These are phyloP conservation scores for Ligdia adustata DNA, from an alignment of 2,888 invertebrate genomes.

Conservation along the genomic window DNA sequence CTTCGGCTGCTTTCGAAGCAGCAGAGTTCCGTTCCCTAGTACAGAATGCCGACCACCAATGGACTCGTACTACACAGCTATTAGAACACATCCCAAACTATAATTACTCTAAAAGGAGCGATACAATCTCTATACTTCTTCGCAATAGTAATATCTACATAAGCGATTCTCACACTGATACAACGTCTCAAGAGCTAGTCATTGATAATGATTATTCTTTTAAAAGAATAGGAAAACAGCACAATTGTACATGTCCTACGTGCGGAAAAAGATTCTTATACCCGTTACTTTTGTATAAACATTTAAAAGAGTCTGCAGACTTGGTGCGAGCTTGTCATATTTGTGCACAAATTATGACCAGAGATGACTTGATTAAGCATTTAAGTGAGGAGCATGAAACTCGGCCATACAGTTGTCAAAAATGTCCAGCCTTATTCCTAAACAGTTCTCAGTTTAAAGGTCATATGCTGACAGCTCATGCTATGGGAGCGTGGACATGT, in stretches of 20 bases:
- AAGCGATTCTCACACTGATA: conserved; percentile 34
- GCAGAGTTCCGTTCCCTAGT: conserved; percentile 62
- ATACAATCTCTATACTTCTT: conserved; percentile 49
- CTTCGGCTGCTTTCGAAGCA: conserved; percentile 53
- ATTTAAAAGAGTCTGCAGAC: conserved; percentile 65
- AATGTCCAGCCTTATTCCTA: conserved; percentile 59
- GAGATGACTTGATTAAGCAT: conserved; percentile 58
- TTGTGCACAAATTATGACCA: conserved; percentile 61
- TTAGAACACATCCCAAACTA: conserved; percentile 48
- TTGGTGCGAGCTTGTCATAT: conserved; percentile 62
- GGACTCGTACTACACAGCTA: conserved; percentile 55
- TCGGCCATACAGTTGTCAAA: conserved; percentile 57
- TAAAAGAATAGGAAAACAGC: conserved; percentile 34
- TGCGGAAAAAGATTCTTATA: conserved; percentile 61
- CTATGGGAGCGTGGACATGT: conserved; percentile 54
- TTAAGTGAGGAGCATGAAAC: conserved; percentile 47
- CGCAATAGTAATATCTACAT: conserved; percentile 48
- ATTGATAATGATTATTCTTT: conserved; percentile 10
- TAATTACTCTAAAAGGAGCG: conserved; percentile 17
- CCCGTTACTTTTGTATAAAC: conserved; percentile 55
- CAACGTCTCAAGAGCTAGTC: conserved; percentile 4
- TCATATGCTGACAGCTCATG: conserved; percentile 56
- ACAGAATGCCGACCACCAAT: conserved; percentile 50
- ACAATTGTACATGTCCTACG: conserved; percentile 54
- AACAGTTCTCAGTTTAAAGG: conserved; percentile 41